Percentiles rank a stretch among this genome's conserved stretches.
Evolutionary conservation across 2,888 invertebrate genomes (phyloP).

Genomic region (Plemyria rubiginata): DNA sequence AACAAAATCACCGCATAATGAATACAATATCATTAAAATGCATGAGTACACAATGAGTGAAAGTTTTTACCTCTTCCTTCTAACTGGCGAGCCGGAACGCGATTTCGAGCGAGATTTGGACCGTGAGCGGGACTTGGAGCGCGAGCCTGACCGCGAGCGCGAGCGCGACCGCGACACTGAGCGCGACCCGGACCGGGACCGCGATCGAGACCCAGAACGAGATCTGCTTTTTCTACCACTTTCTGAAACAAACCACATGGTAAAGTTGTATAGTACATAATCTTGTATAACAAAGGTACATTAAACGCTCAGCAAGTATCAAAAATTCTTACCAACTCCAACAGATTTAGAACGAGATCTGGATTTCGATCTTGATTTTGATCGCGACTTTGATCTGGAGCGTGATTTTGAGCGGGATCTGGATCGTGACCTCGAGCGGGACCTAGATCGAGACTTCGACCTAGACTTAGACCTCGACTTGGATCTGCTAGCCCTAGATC

Average conservation of each 20-base stretch:
- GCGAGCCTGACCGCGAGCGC: conserved; percentile 44
- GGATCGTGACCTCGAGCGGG: conserved; percentile 44
- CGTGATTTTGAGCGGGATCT: conserved; percentile 46
- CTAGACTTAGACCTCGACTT: conserved; percentile 44
- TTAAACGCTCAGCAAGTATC: not conserved
- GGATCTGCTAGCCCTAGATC: conserved; percentile 49
- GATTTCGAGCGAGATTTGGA: conserved; percentile 40
- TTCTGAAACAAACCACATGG: not conserved
- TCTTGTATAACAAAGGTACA: conserved; percentile 27
- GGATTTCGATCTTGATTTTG: conserved; percentile 42
- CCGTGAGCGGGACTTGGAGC: conserved; percentile 23
- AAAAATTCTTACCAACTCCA: conserved; percentile 48
- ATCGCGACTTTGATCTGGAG: conserved; percentile 42
- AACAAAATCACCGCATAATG: too few relatives aligned
- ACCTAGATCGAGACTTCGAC: conserved; percentile 49
- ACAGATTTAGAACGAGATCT: conserved; percentile 56
- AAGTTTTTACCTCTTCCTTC: conserved; percentile 19
- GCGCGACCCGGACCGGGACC: conserved; percentile 19
- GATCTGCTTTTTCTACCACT: conserved; percentile 20
- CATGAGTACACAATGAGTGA: not conserved
- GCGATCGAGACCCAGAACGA: conserved; percentile 47
- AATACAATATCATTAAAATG: too few relatives aligned
- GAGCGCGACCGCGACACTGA: conserved; percentile 57
- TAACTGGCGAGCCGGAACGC: conserved; percentile 44
- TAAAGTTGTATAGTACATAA: not conserved